Conservation (phyloP, 92 coral and sea anemone genomes). For the Zoanthus solanderi region DNA sequence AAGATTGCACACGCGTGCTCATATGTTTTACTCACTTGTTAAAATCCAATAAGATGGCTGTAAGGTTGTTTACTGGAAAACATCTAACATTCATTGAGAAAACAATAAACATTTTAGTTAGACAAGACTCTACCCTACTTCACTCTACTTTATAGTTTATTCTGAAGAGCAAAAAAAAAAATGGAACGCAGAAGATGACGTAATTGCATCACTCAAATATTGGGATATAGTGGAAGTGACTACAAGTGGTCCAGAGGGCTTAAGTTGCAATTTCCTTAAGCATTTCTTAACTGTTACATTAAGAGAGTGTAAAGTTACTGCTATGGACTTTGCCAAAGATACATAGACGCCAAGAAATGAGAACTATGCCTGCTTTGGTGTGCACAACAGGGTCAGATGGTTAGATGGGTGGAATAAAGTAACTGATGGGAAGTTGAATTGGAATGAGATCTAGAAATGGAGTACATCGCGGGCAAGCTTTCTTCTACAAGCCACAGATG, state of each 20-base stretch:
- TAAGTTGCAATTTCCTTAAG: background rate
- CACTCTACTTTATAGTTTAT: no score
- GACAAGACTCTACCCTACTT: background rate
- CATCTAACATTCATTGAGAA: conserved; percentile 59
- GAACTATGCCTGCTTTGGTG: background rate
- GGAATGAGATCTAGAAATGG: no score
- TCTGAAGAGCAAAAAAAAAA: background rate
- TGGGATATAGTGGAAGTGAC: background rate
- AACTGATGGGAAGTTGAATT: background rate
- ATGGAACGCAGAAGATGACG: background rate
- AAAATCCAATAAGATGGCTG: conserved; percentile 90
- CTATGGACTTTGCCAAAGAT: background rate
- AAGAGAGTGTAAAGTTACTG: background rate
- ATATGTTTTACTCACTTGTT: conserved; percentile 76
- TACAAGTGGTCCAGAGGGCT: background rate
- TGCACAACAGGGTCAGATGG: background rate
- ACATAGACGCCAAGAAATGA: background rate
- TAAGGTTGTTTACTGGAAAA: conserved; percentile 81
- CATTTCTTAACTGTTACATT: background rate
- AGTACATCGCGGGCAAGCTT: no score
- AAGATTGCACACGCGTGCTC: no score
- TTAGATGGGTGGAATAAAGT: background rate
- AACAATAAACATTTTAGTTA: background rate
- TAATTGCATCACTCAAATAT: background rate
- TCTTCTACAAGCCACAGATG: no score